Evolutionary conservation across 2,888 invertebrate species (phyloP), one percentile per base, ranked within the genome.

Genomic region (Deilephila elpenor): DNA sequence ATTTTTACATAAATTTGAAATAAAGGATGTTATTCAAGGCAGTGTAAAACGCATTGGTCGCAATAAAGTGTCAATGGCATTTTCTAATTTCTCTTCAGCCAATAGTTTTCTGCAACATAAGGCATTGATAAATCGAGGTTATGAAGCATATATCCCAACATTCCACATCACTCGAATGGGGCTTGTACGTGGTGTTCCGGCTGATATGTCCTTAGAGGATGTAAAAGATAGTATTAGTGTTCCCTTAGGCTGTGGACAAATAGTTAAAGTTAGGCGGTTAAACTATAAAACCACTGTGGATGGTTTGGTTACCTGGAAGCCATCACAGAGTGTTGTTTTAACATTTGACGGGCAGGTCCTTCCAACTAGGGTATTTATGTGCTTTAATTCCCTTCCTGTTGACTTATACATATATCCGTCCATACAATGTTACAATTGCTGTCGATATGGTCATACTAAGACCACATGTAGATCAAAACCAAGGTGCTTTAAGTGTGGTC

Each of bases 341-440:
- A 44, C 37, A 25, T 60, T 60, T 25, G 60, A 25, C 5, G 44
- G 67, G 11, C 44, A 44, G 14, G 14, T 44, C 44, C 44, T 44
- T 44, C 44, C 14, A 3, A 44, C 11, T 44, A 44, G 67, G 7
- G 11, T 67, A 67, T 67, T 20, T 67, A 37, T 44, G 44, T 67
- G 44, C 5, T 62, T 20, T 19, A 64, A 70, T 20, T 51, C 70
- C 3, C 6, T 74, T 1, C n/a, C 61, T 6, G 71, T 70, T 8
- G 74, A 72, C 0, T 6, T 74, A 60, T 60, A 70, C 53, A 59
- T 59, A 2, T 75, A 72, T 25, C 77, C 74, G 5, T 75, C 75
- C 5, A 64, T 78, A 19, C 77, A 78, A n/a, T 78, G 75, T n/a
- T 74, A 70, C 29, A 70, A 71, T 17, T 76, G 77, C 25, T 76